Base-by-base conservation (phyloP, 1,140 invertebrate species). In the Sycophila sp. region DNA sequence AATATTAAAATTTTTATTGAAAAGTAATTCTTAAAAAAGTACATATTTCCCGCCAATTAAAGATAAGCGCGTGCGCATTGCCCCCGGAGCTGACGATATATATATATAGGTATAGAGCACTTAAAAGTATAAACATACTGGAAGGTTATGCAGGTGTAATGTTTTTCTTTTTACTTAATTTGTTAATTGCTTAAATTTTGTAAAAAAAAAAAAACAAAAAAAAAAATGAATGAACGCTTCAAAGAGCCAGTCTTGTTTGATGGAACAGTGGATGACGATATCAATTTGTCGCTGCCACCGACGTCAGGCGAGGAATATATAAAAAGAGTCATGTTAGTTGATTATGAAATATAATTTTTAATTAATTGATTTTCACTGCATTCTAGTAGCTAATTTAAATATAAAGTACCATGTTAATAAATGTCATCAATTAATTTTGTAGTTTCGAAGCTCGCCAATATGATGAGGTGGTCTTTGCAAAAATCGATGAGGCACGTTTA, bases 301-400 rank as follows among this genome's bases (percentile, higher is more conserved):
- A 76, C 82, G 4, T 85, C 87, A 4, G 89, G 88, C 6, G 87
- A 88, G 73, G 88, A 90, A 71, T 90, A 90, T 63, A 82, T 90
- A 4, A 85, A 88, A 78, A 80, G 88, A 74, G 89, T 89, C 15
- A 80, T 88, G 88, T 89, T 81, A 80, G 76, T 79, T 59, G 2
- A 32, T 32, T 40, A 26, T 13, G n/a, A n/a, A n/a, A n/a, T 17
- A 5, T 42, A 28, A 24, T 58, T 62, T 56, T 15, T 66, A 64
- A 75, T 30, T 36, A 51, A 63, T 66, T 45, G 15, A 72, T 51
- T 24, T 38, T 45, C 22, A 40, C 13, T 64, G 51, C 30, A 45
- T 67, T 32, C 17, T 66, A 19, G 34, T 69, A 63, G 60, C 53
- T 67, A 24, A 45, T 62, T 53, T 62, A 45, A 28, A n/a, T n/a